These are phyloP conservation scores for Busseola fusca DNA, from an alignment of 2,888 invertebrate genomes.

Conservation along the genomic window DNA sequence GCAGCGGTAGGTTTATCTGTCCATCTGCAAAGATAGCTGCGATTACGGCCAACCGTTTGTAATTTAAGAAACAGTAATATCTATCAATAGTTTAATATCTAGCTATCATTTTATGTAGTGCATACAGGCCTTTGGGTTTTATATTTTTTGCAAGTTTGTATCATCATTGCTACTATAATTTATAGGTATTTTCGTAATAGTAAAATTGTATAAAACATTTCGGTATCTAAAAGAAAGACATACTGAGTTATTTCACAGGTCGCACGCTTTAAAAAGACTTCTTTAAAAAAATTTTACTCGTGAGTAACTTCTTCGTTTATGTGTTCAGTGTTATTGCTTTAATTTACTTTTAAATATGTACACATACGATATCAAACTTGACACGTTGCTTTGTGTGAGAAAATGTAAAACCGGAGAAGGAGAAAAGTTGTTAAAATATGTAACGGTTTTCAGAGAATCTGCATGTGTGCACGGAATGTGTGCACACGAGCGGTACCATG, in stretches of 20 bases:
- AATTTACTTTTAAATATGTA: constrained; percentile 35
- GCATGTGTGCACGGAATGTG: background rate
- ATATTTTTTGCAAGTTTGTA: constrained; percentile 30
- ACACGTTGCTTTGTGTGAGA: background rate
- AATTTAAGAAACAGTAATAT: constrained; percentile 59
- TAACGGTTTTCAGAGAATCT: background rate
- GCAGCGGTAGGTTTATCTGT: constrained; percentile 43
- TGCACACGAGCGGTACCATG: background rate
- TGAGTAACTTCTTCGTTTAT: constrained; percentile 18
- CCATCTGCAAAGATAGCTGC: constrained; percentile 42
- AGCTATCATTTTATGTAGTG: constrained; percentile 42
- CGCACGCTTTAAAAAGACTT: constrained; percentile 21
- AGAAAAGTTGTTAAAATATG: background rate
- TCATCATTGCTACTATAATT: constrained; percentile 24
- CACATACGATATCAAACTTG: constrained; percentile 7
- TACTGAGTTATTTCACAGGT: constrained; percentile 1
- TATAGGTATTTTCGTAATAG: constrained; percentile 7
- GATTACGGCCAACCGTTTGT: constrained; percentile 53
- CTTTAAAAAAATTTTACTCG: constrained; percentile 12
- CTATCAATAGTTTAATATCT: constrained; percentile 44
- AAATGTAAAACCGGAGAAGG: background rate
- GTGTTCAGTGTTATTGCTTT: constrained; percentile 36
- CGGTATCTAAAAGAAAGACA: constrained; percentile 46
- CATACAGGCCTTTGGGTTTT: constrained; percentile 14
- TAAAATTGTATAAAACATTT: constrained; percentile 31